phyloP scores from a whole-genome alignment of 2,888 invertebrate species.

The Podabrus alpinus region DNA sequence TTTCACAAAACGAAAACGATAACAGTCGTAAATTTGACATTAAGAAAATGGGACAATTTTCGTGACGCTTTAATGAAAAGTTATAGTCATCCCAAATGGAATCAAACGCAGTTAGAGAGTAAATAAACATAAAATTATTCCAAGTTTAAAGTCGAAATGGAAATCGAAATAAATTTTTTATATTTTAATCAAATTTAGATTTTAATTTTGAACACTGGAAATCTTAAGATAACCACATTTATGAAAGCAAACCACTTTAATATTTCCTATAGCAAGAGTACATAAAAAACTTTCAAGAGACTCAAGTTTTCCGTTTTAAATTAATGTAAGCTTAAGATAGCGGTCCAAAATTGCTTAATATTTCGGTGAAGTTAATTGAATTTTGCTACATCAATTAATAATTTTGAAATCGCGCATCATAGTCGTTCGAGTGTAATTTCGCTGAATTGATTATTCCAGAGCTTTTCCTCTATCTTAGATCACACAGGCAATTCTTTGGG shows the following conservation, averaged over 20 bases:
- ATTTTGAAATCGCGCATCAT: slow-evolving; percentile 43
- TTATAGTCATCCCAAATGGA: slow-evolving; percentile 12
- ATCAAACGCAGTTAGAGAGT: slow-evolving; percentile 4
- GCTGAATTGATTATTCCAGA: slow-evolving; percentile 5
- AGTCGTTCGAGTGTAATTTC: slow-evolving; percentile 39
- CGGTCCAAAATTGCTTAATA: slow-evolving; percentile 44
- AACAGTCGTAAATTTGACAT: slow-evolving; percentile 22
- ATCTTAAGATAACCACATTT: not conserved
- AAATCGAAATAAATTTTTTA: slow-evolving; percentile 9
- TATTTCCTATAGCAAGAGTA: not conserved
- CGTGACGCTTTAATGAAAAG: slow-evolving; percentile 14
- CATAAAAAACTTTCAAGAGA: not conserved
- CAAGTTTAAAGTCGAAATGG: not conserved
- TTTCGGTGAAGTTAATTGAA: slow-evolving; percentile 48
- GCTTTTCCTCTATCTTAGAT: not conserved
- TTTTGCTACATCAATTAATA: slow-evolving; percentile 48
- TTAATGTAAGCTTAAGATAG: slow-evolving; percentile 42
- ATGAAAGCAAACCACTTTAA: not conserved
- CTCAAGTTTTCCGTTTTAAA: slow-evolving; percentile 27
- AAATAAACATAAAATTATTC: not conserved
- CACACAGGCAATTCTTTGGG: not conserved
- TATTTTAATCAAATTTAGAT: not conserved
- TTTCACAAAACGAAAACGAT: slow-evolving; percentile 27
- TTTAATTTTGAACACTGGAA: not conserved
- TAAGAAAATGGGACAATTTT: slow-evolving; percentile 29